A percentile compares a stretch with the other conserved stretches of the same genome.
phyloP scores from a whole-genome alignment of 2,797 vertebrate species.

The Aplochiton taeniatus region DNA sequence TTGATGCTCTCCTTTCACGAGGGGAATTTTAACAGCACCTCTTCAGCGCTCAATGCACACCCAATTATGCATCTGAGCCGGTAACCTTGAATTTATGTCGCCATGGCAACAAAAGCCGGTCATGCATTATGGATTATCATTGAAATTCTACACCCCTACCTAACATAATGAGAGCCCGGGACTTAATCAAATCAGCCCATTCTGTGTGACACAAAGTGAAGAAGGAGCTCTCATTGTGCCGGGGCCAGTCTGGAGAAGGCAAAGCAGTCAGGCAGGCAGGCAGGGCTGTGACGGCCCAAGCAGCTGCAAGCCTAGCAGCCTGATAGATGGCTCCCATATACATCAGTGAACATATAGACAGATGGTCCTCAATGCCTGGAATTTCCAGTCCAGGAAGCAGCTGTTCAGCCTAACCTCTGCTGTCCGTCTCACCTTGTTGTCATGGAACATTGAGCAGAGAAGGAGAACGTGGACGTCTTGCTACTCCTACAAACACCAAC shows the following conservation, averaged over 20 bases:
- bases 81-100: constrained; percentile 99
- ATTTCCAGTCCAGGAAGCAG: constrained; percentile 95
- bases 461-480: constrained; percentile 83
- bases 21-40: constrained; percentile 99
- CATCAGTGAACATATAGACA: constrained; percentile 96
- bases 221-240: constrained; percentile 93
- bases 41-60: constrained; percentile 93
- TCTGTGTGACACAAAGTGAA: constrained; percentile 98
- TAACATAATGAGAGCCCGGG: constrained; percentile 99
- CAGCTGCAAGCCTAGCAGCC: constrained; percentile 89
- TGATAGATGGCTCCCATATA: constrained; percentile 98
- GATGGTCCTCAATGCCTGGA: constrained; percentile 97
- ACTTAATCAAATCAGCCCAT: constrained; percentile 99
- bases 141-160: constrained; percentile 99
- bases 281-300: constrained; percentile 80
- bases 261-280: constrained; percentile 68
- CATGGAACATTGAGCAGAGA: constrained; percentile 89
- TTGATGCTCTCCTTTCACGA: constrained; percentile 97
- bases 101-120: constrained; percentile 97
- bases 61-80: constrained; percentile 99
- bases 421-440: constrained; percentile 96
- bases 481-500: no score
- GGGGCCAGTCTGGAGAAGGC: constrained; percentile 72
- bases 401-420: constrained; percentile 94
- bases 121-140: constrained; percentile 99